Percentiles rank a stretch among this genome's conserved stretches.
Conservation (phyloP, 2,797 vertebrate genomes). For the Pangasius larnaudii region DNA sequence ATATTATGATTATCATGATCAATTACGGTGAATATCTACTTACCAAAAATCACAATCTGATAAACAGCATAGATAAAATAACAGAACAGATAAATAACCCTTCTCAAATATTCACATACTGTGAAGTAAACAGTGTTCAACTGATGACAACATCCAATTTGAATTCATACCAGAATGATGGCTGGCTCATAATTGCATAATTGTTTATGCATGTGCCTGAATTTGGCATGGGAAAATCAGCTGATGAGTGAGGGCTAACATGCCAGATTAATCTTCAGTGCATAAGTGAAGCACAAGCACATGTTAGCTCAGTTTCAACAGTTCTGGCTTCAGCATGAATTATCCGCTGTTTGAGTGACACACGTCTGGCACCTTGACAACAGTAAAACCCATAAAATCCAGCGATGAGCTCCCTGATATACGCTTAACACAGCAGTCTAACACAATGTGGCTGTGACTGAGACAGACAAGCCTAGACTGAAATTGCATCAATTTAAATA, state of each 20-base stretch:
- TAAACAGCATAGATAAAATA: not conserved
- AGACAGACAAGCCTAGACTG: constrained; percentile 1
- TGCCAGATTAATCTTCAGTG: constrained; percentile 60
- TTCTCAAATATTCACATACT: not conserved
- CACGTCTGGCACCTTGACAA: constrained; percentile 25
- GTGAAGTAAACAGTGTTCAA: constrained; percentile 10
- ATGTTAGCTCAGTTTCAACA: constrained; percentile 11
- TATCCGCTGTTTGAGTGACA: constrained; percentile 29
- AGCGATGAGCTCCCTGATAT: constrained; percentile 6
- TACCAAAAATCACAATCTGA: not conserved
- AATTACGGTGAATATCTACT: not conserved
- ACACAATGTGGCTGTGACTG: not conserved
- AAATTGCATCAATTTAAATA: constrained; percentile 3
- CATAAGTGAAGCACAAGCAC: constrained; percentile 60
- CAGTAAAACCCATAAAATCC: constrained; percentile 8
- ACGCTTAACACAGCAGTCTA: not conserved
- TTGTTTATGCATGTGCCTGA: constrained; percentile 24
- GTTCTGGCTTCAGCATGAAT: constrained; percentile 16
- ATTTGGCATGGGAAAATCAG: constrained; percentile 59
- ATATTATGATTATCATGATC: not conserved
- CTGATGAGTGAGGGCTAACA: constrained; percentile 72
- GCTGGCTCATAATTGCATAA: not conserved
- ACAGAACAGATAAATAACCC: not conserved
- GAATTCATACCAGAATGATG: constrained; percentile 2
- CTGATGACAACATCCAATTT: constrained; percentile 14